These are phyloP conservation scores for Colletes latitarsis DNA, from an alignment of 1,140 invertebrate genomes.

Conservation along the genomic window DNA sequence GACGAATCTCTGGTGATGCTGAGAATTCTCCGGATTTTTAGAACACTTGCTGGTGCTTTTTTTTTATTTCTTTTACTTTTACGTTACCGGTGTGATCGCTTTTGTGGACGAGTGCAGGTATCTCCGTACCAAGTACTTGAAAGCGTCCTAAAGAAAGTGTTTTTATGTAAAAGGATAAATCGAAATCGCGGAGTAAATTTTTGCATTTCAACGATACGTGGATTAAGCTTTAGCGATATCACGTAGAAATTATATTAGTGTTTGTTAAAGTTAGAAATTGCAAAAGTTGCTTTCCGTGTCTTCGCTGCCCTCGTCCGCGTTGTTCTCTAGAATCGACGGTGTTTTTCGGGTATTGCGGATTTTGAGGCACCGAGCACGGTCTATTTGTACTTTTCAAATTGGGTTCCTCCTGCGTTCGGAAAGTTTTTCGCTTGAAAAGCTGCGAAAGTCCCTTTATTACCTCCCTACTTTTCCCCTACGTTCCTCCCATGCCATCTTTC, in stretches of 20 bases:
- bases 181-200: no score
- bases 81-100: neutral
- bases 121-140: no score
- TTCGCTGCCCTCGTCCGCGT: no score
- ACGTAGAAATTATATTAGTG: no score
- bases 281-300: no score
- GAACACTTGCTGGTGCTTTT: neutral
- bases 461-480: neutral
- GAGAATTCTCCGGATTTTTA: neutral
- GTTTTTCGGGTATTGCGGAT: neutral
- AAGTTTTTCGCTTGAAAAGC: slow-evolving; percentile 53
- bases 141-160: no score
- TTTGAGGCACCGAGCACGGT: neutral
- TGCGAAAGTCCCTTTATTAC: slow-evolving; percentile 59
- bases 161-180: no score
- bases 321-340: neutral
- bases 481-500: slow-evolving; percentile 31
- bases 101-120: no score
- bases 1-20: neutral
- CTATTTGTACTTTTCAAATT: slow-evolving; percentile 46
- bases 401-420: slow-evolving; percentile 11
- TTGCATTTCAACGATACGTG: no score
- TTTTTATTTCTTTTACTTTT: slow-evolving; percentile 11
- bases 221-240: no score
- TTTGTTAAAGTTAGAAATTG: no score